These are phyloP conservation scores for Xylocampa areola DNA, from an alignment of 2,888 invertebrate species.

Conservation along the genomic window DNA sequence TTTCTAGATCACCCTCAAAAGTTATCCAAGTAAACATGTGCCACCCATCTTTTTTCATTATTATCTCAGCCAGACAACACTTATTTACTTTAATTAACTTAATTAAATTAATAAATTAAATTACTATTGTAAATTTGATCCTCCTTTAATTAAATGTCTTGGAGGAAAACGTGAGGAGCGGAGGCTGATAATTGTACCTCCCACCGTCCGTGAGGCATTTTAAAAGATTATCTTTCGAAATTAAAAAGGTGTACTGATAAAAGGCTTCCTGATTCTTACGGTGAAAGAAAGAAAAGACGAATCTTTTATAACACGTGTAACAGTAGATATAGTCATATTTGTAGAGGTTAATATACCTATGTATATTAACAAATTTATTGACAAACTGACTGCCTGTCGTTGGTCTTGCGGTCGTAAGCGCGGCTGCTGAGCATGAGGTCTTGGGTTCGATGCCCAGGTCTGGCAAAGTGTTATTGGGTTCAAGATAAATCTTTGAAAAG, in stretches of 20 bases:
- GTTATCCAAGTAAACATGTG: not conserved
- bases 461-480: too few relatives aligned
- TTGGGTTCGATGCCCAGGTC: too few relatives aligned
- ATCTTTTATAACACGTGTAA: not conserved
- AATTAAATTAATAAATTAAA: slow-evolving; percentile 30
- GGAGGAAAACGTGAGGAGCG: slow-evolving; percentile 9
- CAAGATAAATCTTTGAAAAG: too few relatives aligned
- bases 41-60: not conserved
- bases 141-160: slow-evolving; percentile 41
- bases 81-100: slow-evolving; percentile 26
- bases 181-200: slow-evolving; percentile 5
- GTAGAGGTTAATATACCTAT: too few relatives aligned
- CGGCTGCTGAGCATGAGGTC: too few relatives aligned
- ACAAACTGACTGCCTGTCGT: too few relatives aligned
- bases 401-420: too few relatives aligned
- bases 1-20: not conserved
- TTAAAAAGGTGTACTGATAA: slow-evolving; percentile 2
- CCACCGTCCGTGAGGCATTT: not conserved
- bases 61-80: not conserved
- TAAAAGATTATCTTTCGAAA: not conserved
- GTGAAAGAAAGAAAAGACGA: not conserved
- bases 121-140: slow-evolving; percentile 26
- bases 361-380: too few relatives aligned
- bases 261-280: not conserved
- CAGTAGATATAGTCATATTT: too few relatives aligned